phyloP scores from a whole-genome alignment of 1,140 invertebrate genomes.

The Drosophila lacteicornis region DNA sequence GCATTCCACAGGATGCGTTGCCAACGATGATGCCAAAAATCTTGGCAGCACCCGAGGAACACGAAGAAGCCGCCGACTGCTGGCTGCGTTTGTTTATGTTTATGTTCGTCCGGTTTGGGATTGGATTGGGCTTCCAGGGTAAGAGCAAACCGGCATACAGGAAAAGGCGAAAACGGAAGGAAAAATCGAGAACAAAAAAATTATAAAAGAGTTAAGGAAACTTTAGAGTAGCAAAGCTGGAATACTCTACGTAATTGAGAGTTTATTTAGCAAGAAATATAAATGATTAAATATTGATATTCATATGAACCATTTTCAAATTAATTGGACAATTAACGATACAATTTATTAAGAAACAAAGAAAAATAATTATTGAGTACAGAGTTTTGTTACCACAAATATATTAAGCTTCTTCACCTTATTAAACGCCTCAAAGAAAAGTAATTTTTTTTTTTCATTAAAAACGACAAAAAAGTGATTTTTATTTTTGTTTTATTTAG shows the following conservation, averaged over 20 bases:
- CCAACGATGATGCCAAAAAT: slow-evolving; percentile 71
- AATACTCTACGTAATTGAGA: slow-evolving; percentile 9
- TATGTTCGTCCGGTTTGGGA: slow-evolving; percentile 51
- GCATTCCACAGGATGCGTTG: slow-evolving; percentile 76
- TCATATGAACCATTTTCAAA: too few relatives aligned
- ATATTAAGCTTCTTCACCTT: too few relatives aligned
- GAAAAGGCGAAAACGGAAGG: neutral
- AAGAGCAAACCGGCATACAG: neutral
- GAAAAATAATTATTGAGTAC: too few relatives aligned
- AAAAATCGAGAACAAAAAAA: neutral
- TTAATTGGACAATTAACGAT: too few relatives aligned
- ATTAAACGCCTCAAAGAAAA: too few relatives aligned
- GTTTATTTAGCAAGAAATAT: too few relatives aligned
- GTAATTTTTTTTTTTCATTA: too few relatives aligned
- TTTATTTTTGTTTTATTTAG: too few relatives aligned
- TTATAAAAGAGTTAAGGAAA: neutral
- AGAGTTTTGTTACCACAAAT: too few relatives aligned
- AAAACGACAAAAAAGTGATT: too few relatives aligned
- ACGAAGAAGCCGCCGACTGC: slow-evolving; percentile 36
- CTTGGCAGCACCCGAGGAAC: slow-evolving; percentile 57
- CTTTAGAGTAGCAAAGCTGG: neutral
- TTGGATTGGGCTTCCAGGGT: slow-evolving; percentile 28
- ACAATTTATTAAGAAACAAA: too few relatives aligned
- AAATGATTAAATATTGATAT: too few relatives aligned
- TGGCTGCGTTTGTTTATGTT: slow-evolving; percentile 68